phyloP scores from a whole-genome alignment of 37 sponge, comb jelly and placozoan genomes.

The Cliona cf. orientalis region DNA sequence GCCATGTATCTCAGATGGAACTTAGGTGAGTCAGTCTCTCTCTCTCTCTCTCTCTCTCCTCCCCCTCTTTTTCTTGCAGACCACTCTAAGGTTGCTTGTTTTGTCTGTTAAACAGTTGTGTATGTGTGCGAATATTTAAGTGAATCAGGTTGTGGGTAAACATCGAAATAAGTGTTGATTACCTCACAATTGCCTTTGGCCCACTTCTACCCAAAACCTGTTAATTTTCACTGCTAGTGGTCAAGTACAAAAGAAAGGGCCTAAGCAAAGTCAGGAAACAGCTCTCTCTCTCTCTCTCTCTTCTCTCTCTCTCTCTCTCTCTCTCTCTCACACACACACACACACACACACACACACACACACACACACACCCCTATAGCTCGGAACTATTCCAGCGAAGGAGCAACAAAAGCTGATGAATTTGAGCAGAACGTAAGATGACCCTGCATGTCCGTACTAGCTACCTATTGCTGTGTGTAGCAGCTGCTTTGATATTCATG shows the following conservation, averaged over 20 bases:
- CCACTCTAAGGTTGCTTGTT: no score
- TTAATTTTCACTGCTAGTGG: no score
- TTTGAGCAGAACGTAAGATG: constrained; percentile 53
- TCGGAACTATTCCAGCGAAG: constrained; percentile 29
- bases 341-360: neutral
- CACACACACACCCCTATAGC: constrained; percentile 10
- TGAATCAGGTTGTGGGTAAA: no score
- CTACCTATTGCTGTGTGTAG: no score
- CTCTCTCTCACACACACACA: neutral
- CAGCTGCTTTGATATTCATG: neutral
- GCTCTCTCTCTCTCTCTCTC: no score
- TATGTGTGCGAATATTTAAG: no score
- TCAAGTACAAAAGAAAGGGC: no score
- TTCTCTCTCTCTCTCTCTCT: neutral
- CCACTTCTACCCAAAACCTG: no score
- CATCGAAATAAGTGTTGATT: no score
- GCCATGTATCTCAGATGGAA: constrained; percentile 81
- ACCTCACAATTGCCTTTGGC: no score
- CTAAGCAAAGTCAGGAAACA: no score
- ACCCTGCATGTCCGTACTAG: neutral
- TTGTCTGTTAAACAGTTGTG: no score
- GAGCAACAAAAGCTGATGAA: constrained; percentile 36
- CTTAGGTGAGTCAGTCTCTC: constrained; percentile 39
- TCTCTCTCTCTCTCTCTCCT: neutral
- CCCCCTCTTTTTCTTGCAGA: neutral